Conservation (phyloP, 2,888 invertebrate genomes). For the Aelia acuminata region DNA sequence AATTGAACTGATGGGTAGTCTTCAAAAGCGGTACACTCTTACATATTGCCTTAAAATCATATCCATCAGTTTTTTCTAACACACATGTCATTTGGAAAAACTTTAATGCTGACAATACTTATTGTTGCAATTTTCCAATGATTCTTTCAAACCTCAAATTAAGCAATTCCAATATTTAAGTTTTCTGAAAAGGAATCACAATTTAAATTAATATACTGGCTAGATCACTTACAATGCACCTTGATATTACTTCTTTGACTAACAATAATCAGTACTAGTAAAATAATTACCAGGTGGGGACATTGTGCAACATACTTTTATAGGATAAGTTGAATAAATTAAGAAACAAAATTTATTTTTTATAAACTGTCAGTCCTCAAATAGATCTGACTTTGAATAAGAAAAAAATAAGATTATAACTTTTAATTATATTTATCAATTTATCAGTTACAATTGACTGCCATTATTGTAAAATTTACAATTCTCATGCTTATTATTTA, state of each 20-base stretch:
- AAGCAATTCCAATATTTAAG: too few species aligned
- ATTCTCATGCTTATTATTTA: not conserved
- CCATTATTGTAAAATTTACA: too few species aligned
- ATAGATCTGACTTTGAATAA: not conserved
- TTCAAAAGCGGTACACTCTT: too few species aligned
- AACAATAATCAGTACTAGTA: not conserved
- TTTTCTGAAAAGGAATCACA: too few species aligned
- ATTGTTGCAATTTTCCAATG: too few species aligned
- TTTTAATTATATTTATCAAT: not conserved
- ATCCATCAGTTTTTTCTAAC: too few species aligned
- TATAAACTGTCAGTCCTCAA: not conserved
- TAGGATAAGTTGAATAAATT: not conserved
- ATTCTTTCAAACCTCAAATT: too few species aligned
- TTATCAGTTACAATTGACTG: not conserved
- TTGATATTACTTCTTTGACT: too few species aligned
- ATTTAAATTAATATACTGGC: not conserved
- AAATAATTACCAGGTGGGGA: conserved; percentile 29
- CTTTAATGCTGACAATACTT: too few species aligned
- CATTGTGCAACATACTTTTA: not conserved
- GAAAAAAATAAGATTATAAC: not conserved
- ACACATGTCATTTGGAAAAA: too few species aligned
- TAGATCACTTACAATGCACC: not conserved
- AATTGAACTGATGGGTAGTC: too few species aligned
- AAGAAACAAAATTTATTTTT: not conserved
- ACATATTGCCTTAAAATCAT: too few species aligned